Conservation (phyloP, 2,113 vertebrate species). For the Xiphorhynchus elegans region DNA sequence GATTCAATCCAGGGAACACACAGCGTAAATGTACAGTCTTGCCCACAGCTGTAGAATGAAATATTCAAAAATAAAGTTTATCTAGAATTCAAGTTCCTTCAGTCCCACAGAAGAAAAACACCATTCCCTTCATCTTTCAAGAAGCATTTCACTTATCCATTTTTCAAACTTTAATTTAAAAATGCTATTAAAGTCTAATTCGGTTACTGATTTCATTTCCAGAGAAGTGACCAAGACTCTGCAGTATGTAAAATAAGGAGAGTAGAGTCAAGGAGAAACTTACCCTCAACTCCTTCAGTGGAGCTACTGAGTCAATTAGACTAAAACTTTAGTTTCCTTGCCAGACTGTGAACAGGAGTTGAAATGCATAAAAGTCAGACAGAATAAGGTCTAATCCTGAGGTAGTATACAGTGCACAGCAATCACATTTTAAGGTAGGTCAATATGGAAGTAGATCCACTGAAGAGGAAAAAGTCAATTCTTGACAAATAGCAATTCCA, state of each 20-base stretch:
- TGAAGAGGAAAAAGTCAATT: neutral
- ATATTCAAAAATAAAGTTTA: neutral
- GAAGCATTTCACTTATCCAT: neutral
- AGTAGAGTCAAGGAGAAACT: neutral
- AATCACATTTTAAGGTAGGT: slow-evolving; percentile 1
- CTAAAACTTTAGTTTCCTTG: neutral
- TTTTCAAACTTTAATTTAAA: slow-evolving; percentile 8
- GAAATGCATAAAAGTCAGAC: neutral
- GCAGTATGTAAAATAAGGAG: neutral
- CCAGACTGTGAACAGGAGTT: neutral
- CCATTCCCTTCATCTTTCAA: neutral
- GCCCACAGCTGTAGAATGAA: neutral
- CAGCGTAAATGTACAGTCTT: neutral
- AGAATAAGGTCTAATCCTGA: neutral
- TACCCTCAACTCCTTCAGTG: neutral
- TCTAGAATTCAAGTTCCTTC: slow-evolving; percentile 13
- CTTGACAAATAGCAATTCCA: neutral
- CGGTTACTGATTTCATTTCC: neutral
- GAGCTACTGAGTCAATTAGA: neutral
- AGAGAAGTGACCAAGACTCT: neutral
- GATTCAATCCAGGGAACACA: slow-evolving; percentile 8
- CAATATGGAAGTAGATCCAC: neutral
- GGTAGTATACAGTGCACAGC: neutral
- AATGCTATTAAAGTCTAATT: neutral
- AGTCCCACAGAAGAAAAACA: neutral